Base-by-base conservation (phyloP, 2,797 vertebrate species). In the Anguilla obscura region DNA sequence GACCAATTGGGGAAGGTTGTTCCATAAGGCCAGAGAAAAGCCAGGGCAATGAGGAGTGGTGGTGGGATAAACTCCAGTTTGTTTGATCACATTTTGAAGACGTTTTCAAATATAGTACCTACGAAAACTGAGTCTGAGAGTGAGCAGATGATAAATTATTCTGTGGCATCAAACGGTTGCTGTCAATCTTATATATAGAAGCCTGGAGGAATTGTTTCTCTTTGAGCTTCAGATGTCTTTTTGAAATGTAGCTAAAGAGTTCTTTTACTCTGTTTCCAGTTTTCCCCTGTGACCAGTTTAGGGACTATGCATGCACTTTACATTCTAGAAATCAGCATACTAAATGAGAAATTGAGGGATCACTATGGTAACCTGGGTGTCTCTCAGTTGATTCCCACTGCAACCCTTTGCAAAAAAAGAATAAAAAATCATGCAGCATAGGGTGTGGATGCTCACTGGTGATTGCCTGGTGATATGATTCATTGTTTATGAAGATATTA, bases 401-500 rank as follows among this genome's bases (percentile, higher is more conserved):
- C 33, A 40, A 92, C 90, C 92, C 87, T 92, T 5, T 1, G 63
- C 58, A 93, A 91, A 92, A 92, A 92, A 91, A 18, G 58, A 95
- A 95, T 94, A 95, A 93, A 71, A 95, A 94, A 93, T 93, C 88
- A 94, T 94, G 91, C 93, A 87, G 93, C 93, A 92, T 94, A 92
- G 95, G 93, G 91, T 90, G 87, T 93, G 94, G 94, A 92, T 90
- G 88, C 91, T 93, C 91, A 88, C 92, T 88, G 91, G 86, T 96
- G 94, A 96, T 91, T 95, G 95, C 93, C 95, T 93, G 92, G 93
- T 93, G 93, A 95, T 93, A 93, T 92, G 92, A 95, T 92, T 95
- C 93, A 94, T 94, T 93, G 93, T 95, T 95, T 95, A 94, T 94
- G 93, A 94, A 92, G 93, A 93, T 95, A 95, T 95, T 94, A 93